Percentiles rank a stretch among this genome's conserved stretches.
Evolutionary conservation across 2,113 vertebrate genomes (phyloP).

Genomic region (Epinephelus moara): DNA sequence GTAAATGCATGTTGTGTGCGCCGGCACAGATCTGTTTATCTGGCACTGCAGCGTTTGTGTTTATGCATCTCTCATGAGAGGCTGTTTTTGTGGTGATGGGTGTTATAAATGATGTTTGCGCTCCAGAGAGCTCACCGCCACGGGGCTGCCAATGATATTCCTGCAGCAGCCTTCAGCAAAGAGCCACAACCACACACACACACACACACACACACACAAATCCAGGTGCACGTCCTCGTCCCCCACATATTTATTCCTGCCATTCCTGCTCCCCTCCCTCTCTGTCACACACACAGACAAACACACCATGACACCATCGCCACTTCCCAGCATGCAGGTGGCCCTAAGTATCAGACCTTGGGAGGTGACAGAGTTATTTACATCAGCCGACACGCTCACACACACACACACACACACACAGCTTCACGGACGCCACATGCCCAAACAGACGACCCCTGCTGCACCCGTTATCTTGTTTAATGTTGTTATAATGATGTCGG

Average conservation of each 20-base stretch:
- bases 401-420: conserved; percentile 25
- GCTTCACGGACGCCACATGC: conserved; percentile 20
- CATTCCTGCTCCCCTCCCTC: background rate
- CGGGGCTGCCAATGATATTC: conserved; percentile 50
- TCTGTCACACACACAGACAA: background rate
- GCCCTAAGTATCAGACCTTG: conserved; percentile 47
- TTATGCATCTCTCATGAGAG: conserved; percentile 15
- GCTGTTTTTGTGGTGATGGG: conserved; percentile 35
- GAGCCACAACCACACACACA: background rate
- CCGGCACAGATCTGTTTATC: background rate
- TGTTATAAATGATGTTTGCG: conserved; percentile 61
- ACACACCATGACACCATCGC: conserved; percentile 35
- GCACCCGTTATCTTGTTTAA: conserved; percentile 36
- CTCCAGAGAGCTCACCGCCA: conserved; percentile 33
- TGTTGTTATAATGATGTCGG: conserved; percentile 44
- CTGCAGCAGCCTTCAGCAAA: conserved; percentile 42
- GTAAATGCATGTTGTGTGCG: background rate
- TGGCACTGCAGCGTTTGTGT: conserved; percentile 14
- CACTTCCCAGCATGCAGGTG: conserved; percentile 55
- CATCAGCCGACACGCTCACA: conserved; percentile 43
- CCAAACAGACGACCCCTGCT: conserved; percentile 30
- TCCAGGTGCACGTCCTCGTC: conserved; percentile 15
- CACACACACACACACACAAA: conserved; percentile 3
- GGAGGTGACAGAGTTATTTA: conserved; percentile 63
- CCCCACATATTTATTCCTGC: conserved; percentile 10